Base-by-base conservation (phyloP, 1,140 invertebrate species). In the Doryteuthis pealeii region DNA sequence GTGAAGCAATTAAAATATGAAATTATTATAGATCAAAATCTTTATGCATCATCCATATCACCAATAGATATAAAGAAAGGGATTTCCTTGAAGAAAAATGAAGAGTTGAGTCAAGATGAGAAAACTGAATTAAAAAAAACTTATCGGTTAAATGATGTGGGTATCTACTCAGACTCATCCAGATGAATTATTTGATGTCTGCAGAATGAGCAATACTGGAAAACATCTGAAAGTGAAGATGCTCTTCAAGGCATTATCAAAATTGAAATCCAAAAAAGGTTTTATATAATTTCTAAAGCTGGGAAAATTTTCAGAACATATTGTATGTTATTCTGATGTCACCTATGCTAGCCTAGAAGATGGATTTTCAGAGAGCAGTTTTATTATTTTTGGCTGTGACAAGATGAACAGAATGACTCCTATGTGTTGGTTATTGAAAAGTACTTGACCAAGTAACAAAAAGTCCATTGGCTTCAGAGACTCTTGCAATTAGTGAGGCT, bases 41-140 rank as follows among this genome's bases (percentile, higher is more conserved):
- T 15, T 6, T 62, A 62, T 28, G 26, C 18, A 22, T 62, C 54
- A 62, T 62, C 54, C 18, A 62, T 62, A 15, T 28, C 54, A 14
- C 54, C 54, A 62, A 62, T n/a, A 62, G 18, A 62, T n/a, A 62
- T 62, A 62, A 62, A 62, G 54, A 28, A 62, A 62, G 54, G 26
- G 18, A 62, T 5, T 6, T 62, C 6, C 1, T 28, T 62, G 1
- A 62, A 5, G 54, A 62, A 62, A 62, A 62, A 62, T 62, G 18
- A 62, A 14, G 54, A 62, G 54, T 22, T 62, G 26, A 62, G 54
- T n/a, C n/a, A n/a, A n/a, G 54, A 62, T 5, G 15, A 58, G 54
- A 40, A 40, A 15, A n/a, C 54, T 6, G 54, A 58, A 6, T 58
- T 5, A 58, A 62, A 62, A 62, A 22, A 28, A 12, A 5, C 3